Percentiles rank a stretch among this genome's conserved stretches.
phyloP scores from a whole-genome alignment of 1,140 invertebrate genomes.

The Hormaphis cornu region DNA sequence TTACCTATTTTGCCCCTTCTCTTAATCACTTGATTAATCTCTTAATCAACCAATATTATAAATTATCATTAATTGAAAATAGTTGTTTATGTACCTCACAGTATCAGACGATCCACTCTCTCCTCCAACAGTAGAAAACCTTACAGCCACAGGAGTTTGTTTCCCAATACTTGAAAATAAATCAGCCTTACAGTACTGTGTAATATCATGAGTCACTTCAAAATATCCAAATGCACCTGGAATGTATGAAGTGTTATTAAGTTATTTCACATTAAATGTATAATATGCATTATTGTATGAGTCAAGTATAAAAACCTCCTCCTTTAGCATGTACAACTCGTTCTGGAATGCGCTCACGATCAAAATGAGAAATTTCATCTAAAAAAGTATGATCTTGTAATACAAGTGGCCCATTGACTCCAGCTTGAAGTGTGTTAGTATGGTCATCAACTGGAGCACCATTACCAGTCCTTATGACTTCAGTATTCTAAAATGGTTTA shows the following conservation, averaged over 20 bases:
- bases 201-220: conserved; percentile 86
- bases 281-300: too few species aligned
- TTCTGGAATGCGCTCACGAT: conserved; percentile 89
- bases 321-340: conserved; percentile 96
- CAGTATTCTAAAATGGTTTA: too few species aligned
- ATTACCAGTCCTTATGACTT: not conserved
- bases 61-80: too few species aligned
- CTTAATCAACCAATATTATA: too few species aligned
- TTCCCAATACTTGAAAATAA: conserved; percentile 77
- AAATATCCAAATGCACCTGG: conserved; percentile 92
- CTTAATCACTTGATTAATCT: too few species aligned
- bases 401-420: conserved; percentile 76
- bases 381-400: conserved; percentile 77
- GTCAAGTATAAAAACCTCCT: conserved; percentile 50
- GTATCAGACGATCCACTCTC: conserved; percentile 85
- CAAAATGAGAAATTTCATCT: conserved; percentile 83
- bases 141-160: conserved; percentile 65
- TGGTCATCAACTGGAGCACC: conserved; percentile 75
- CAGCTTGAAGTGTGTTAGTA: conserved; percentile 68
- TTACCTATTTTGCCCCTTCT: too few species aligned
- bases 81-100: conserved; percentile 46
- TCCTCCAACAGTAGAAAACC: conserved; percentile 82
- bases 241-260: conserved; percentile 35
- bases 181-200: conserved; percentile 70
- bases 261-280: not conserved